Evolutionary conservation across 2,888 invertebrate species (phyloP).

Genomic region (Acanthococcus lagerstroemiae): DNA sequence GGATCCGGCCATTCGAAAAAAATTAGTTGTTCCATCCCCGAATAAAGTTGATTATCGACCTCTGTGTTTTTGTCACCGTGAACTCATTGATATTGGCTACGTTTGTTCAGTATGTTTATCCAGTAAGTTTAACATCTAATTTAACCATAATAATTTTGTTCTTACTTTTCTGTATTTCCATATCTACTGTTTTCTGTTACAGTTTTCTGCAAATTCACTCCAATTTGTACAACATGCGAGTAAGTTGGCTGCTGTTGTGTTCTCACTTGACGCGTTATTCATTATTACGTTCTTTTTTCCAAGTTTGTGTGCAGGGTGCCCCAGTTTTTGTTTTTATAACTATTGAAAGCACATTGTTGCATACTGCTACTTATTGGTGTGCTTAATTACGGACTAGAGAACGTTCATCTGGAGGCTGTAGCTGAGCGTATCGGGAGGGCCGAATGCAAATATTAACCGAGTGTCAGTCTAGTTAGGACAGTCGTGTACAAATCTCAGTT

Average conservation of each 20-base stretch:
- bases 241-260: conserved; percentile 59
- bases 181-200: conserved; percentile 41
- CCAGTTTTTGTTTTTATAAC: no score
- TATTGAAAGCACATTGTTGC: no score
- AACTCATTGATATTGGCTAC: conserved; percentile 88
- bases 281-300: not conserved
- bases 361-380: no score
- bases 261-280: not conserved
- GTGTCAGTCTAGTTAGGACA: no score
- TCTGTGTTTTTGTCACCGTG: conserved; percentile 94
- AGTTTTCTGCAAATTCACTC: conserved; percentile 96
- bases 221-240: conserved; percentile 96
- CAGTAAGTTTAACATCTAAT: conserved; percentile 49
- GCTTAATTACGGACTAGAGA: no score
- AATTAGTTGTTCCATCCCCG: conserved; percentile 77
- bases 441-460: no score
- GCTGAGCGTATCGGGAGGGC: no score
- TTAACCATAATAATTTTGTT: conserved; percentile 38
- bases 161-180: conserved; percentile 54
- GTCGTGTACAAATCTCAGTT: no score
- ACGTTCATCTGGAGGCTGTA: no score
- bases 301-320: no score
- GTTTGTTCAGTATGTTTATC: conserved; percentile 97
- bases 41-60: conserved; percentile 92
- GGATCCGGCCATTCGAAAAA: conserved; percentile 64